phyloP scores from a whole-genome alignment of 2,113 vertebrate species.

The Edolisoma coerulescens region DNA sequence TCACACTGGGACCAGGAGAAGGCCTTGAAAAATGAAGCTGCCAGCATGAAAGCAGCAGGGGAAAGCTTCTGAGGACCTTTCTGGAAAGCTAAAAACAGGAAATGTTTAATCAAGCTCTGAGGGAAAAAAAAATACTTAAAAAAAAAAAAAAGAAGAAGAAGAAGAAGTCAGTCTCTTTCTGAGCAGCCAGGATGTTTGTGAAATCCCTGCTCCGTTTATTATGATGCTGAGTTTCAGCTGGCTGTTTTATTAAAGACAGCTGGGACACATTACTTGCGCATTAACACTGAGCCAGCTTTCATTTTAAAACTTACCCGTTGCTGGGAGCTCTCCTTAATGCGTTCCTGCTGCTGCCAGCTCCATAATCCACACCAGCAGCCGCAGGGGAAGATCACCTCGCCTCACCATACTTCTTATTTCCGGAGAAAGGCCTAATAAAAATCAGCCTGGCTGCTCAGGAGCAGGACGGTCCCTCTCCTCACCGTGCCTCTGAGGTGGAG shows the following conservation, averaged over 20 bases:
- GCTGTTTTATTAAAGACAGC: conserved; percentile 69
- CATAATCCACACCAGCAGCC: conserved; percentile 52
- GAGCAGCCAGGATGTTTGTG: conserved; percentile 71
- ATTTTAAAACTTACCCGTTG: conserved; percentile 56
- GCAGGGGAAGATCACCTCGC: not conserved
- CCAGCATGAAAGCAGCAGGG: not conserved
- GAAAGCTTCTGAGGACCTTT: conserved; percentile 35
- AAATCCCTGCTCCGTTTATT: conserved; percentile 67
- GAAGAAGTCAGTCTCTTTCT: not conserved
- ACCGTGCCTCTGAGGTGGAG: not conserved
- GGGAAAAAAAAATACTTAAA: not conserved
- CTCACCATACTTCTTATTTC: conserved; percentile 20
- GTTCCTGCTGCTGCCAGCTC: conserved; percentile 65
- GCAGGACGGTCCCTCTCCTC: not conserved
- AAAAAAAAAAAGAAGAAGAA: too few relatives aligned
- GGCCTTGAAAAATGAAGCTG: conserved; percentile 15
- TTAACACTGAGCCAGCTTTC: conserved; percentile 73
- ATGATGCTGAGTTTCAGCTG: conserved; percentile 69
- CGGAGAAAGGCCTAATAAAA: conserved; percentile 6
- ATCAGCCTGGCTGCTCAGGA: not conserved
- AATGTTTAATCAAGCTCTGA: conserved; percentile 69
- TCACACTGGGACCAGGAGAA: not conserved
- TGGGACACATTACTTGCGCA: conserved; percentile 70
- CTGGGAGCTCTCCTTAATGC: conserved; percentile 51
- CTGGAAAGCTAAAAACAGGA: conserved; percentile 68